phyloP scores from a whole-genome alignment of 2,113 vertebrate genomes.

The Onychorhynchus coronatus region DNA sequence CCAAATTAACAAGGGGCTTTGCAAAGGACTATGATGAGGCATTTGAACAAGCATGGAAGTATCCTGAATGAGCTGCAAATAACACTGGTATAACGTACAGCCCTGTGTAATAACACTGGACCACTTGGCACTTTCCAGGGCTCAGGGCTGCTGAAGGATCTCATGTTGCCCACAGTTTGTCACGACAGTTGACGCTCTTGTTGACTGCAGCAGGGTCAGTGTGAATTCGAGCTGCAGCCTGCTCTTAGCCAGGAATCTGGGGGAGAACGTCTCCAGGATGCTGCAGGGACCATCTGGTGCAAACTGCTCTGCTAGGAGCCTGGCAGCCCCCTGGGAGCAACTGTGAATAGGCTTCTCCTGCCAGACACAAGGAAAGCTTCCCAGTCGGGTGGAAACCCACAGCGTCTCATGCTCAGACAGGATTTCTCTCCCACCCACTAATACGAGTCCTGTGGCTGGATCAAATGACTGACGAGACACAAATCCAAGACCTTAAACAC shows the following conservation, averaged over 20 bases:
- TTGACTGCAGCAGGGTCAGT: not conserved
- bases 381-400: not conserved
- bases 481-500: conserved; percentile 35
- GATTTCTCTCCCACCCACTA: conserved; percentile 33
- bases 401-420: not conserved
- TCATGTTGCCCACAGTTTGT: not conserved
- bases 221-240: not conserved
- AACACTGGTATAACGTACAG: not conserved
- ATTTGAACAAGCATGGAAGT: not conserved
- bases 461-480: conserved; percentile 29
- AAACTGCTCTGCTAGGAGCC: not conserved
- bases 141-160: not conserved
- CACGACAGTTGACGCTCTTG: not conserved
- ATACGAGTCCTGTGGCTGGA: conserved; percentile 9
- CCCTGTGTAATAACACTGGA: not conserved
- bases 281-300: conserved; percentile 33
- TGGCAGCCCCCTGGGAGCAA: not conserved
- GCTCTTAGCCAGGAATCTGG: not conserved
- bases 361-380: not conserved
- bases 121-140: fast-evolving
- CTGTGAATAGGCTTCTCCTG: conserved; percentile 7
- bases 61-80: not conserved
- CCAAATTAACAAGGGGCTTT: not conserved
- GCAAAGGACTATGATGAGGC: not conserved
- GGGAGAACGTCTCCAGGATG: not conserved